Conservation (phyloP, 2,113 vertebrate genomes). For the Caracal caracal region DNA sequence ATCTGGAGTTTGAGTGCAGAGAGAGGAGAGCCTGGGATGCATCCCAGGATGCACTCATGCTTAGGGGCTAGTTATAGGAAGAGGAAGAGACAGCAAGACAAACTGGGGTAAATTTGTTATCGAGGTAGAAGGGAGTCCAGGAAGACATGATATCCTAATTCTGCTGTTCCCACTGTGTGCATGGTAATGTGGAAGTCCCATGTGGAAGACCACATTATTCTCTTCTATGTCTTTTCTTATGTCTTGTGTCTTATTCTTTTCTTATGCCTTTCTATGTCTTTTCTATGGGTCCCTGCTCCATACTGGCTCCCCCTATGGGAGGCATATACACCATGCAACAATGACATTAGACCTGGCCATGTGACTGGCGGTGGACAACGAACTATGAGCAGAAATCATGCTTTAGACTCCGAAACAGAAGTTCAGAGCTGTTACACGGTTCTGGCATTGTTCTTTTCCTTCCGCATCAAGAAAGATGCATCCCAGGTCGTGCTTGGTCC, state of each 20-base stretch:
- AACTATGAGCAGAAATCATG: background rate
- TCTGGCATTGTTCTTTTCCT: background rate
- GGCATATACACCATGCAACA: background rate
- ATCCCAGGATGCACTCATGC: background rate
- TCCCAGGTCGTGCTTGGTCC: background rate
- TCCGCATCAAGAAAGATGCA: background rate
- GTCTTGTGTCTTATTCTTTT: too few relatives aligned
- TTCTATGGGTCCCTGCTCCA: background rate
- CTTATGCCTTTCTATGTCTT: background rate
- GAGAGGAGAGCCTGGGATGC: background rate
- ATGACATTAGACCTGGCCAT: background rate
- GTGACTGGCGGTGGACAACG: background rate
- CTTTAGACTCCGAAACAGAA: background rate
- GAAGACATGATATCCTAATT: background rate
- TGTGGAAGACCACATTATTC: background rate
- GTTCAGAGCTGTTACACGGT: rapidly evolving
- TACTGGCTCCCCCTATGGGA: background rate
- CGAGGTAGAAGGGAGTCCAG: background rate
- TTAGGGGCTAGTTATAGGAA: background rate
- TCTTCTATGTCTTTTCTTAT: too few relatives aligned
- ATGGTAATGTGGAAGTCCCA: background rate
- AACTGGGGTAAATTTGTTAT: background rate
- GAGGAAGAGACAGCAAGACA: background rate
- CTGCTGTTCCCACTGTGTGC: rapidly evolving
- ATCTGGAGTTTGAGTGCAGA: background rate